Evolutionary conservation across 2,113 vertebrate species (phyloP), one percentile per base, ranked within the genome.

Genomic region (Cynoglossus semilaevis): DNA sequence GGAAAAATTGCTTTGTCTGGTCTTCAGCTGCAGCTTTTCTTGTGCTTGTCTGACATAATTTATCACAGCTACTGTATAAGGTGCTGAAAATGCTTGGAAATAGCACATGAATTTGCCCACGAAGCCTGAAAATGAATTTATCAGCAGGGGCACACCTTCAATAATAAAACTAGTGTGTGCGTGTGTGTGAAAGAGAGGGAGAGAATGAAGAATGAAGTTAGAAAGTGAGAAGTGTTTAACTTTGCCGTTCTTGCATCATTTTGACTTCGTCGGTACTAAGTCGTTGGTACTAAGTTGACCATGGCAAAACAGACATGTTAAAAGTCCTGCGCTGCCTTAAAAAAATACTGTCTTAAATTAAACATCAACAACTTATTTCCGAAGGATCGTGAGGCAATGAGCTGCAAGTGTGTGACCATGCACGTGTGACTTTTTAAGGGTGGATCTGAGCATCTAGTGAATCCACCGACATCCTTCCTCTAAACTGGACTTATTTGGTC

Each of bases 311-410:
- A 61, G 43, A 65, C 48, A 48, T 42, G 40, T 42, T 49, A 8
- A 59, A 62, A 67, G 59, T 38, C 9, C 14, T 61, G 35, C n/a
- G 3, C 12, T 15, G 16, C 57, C 76, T 64, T 38, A 48, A 57
- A 58, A 68, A 69, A 56, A 45, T 43, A 65, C 17, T 56, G 53
- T 12, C 71, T 76, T 83, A 58, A 85, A 85, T 86, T 74, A 84
- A 77, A 77, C 73, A 86, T 84, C 79, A 80, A 81, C 81, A 79
- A 67, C 66, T 77, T 52, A 70, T 82, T 74, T 54, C 18, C 49
- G 19, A 60, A 54, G 51, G 68, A 67, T 65, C 60, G 81, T 88
- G 84, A 88, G 77, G 84, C 82, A 86, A 88, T 14, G 22, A 5
- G 12, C 29, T 53, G 86, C 49, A 17, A 36, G 10, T 37, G 34